Conservation (phyloP, 1,140 invertebrate species). For the Trichonephila clavipes region DNA sequence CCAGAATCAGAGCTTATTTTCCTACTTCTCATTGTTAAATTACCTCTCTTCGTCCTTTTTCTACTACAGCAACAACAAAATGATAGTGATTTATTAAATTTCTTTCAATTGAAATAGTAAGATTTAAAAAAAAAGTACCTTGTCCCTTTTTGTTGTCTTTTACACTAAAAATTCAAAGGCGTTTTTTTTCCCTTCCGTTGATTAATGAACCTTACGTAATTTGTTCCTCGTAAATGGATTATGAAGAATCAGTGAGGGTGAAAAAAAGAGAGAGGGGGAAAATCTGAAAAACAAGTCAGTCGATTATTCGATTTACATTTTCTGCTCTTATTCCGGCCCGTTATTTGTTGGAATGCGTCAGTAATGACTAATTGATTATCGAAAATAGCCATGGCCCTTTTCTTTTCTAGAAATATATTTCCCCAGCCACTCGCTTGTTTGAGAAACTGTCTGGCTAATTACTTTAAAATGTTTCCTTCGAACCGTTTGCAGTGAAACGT, state of each 20-base stretch:
- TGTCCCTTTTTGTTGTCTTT: neutral
- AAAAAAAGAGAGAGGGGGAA: neutral
- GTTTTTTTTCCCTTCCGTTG: neutral
- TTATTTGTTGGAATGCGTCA: slow-evolving; percentile 17
- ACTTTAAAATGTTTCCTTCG: slow-evolving; percentile 37
- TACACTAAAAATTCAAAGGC: neutral
- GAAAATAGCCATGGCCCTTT: slow-evolving; percentile 8
- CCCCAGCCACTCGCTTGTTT: neutral
- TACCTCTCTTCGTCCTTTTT: neutral
- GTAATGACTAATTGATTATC: slow-evolving; percentile 74
- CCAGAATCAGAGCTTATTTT: too few relatives aligned
- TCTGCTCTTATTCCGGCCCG: neutral
- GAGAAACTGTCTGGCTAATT: slow-evolving; percentile 37
- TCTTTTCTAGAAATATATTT: neutral
- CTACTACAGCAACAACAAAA: neutral
- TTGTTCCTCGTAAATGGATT: slow-evolving; percentile 69
- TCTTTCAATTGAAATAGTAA: slow-evolving; percentile 13
- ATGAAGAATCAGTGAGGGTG: slow-evolving; percentile 6
- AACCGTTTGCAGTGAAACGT: slow-evolving; percentile 29
- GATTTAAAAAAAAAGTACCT: neutral
- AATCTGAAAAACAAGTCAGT: slow-evolving; percentile 35
- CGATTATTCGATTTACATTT: slow-evolving; percentile 66
- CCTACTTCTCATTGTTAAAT: neutral
- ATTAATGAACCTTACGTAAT: slow-evolving; percentile 64
- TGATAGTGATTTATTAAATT: slow-evolving; percentile 58